Evolutionary conservation across 64 coral and sea anemone genomes (phyloP), one percentile per base, ranked within the genome.

Genomic region (Hydrozoanthus tunicans): DNA sequence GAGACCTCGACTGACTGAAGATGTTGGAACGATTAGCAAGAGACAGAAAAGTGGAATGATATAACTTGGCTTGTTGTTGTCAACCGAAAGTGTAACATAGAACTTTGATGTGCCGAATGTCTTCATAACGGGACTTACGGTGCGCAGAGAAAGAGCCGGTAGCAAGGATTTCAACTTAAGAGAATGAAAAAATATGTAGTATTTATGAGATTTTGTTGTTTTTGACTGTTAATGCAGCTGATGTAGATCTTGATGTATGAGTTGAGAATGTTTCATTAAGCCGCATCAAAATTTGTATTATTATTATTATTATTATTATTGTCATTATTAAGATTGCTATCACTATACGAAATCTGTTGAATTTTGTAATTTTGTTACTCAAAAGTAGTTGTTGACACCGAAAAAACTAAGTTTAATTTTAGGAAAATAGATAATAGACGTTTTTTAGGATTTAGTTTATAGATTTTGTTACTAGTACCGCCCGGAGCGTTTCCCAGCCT

Each of bases 181-280:
- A 66, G 12, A 66, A 66, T 11, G 12, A 66, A 55, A 53, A 83
- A 53, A 15, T 83, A 23, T 65, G 62, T 83, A 66, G 81, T 83
- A 83, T 83, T 83, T 83, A 83, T 83, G 43, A 54, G 62, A 83
- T 51, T 55, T 79, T 20, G 26, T 51, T 58, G 14, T 82, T 17
- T 17, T 83, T 6, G 32, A 83, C 15, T 68, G 81, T 66, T 66
- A 83, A 64, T 10, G 26, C 54, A 14, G 20, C 77, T 17, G 56
- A 8, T 79, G 53, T 56, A 58, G 53, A 23, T 79, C 17, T 58
- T 79, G 77, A 55, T 7, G 77, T 79, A 4, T n/a, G 6, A 79
- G 54, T 55, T 54, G n/a, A 55, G 58, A 79, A 54, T 54, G 53
- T 79, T 17, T 23, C 55, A 13, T 17, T 66, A 11, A 66, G 64